A percentile compares a stretch with the other conserved stretches of the same genome.
Evolutionary conservation across 2,797 vertebrate genomes (phyloP).

Genomic region (Arrhamphus sclerolepis): DNA sequence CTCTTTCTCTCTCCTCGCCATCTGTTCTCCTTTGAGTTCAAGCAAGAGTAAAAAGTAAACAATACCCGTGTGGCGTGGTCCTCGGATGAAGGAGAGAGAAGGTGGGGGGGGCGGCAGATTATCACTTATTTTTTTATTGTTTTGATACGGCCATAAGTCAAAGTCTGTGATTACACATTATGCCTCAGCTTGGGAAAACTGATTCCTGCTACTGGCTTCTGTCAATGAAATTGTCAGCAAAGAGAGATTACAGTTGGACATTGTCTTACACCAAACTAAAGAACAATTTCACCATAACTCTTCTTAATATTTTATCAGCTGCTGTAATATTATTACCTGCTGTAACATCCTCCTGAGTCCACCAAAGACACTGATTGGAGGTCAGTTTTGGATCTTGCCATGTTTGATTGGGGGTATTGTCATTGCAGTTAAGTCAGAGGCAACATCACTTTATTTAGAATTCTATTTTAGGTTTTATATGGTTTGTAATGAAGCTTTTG

Average conservation of each 20-base stretch:
- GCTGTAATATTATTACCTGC: constrained; percentile 31
- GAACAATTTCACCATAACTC: constrained; percentile 41
- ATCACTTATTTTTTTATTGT: constrained; percentile 26
- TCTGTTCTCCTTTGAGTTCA: constrained; percentile 6
- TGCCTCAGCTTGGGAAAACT: constrained; percentile 19
- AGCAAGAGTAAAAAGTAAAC: background rate
- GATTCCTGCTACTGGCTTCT: constrained; percentile 25
- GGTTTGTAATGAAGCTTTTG: constrained; percentile 68
- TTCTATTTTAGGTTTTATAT: constrained; percentile 65
- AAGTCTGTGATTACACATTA: constrained; percentile 14
- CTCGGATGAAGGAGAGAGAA: constrained; percentile 34
- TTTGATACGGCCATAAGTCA: constrained; percentile 21
- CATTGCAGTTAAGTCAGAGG: constrained; percentile 26
- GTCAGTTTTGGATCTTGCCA: constrained; percentile 45
- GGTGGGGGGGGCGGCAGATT: constrained; percentile 33
- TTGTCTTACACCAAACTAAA: constrained; percentile 14
- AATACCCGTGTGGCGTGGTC: background rate
- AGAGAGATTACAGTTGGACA: constrained; percentile 26
- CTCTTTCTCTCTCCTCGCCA: constrained; percentile 48
- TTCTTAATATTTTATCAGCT: constrained; percentile 34
- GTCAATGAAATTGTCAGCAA: constrained; percentile 7
- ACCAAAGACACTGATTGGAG: constrained; percentile 29
- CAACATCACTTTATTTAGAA: constrained; percentile 23
- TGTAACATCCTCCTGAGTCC: constrained; percentile 33
- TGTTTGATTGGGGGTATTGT: constrained; percentile 9